Percentiles rank a stretch among this genome's conserved stretches.
These are phyloP conservation scores for Bimastos eiseni DNA, from an alignment of 2,888 invertebrate genomes.

Conservation along the genomic window DNA sequence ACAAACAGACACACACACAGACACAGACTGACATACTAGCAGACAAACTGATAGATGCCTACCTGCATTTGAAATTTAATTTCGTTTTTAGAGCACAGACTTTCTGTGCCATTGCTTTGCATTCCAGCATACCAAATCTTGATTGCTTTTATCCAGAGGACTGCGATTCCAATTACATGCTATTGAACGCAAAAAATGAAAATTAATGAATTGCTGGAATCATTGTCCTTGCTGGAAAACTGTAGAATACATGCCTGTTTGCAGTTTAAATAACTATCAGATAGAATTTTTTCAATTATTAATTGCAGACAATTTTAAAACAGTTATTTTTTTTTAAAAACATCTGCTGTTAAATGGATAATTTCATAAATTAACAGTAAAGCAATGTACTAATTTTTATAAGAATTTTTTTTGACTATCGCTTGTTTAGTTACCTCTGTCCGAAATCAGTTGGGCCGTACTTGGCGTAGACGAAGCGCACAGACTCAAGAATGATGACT, in stretches of 20 bases:
- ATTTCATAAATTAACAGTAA: too few relatives aligned
- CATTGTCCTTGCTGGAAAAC: neutral
- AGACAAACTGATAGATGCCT: too few relatives aligned
- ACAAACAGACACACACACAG: too few relatives aligned
- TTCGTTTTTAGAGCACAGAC: too few relatives aligned
- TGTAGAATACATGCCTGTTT: neutral
- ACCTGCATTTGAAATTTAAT: neutral
- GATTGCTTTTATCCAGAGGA: too few relatives aligned
- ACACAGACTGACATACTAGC: too few relatives aligned
- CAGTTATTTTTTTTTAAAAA: neutral
- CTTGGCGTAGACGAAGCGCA: constrained; percentile 97
- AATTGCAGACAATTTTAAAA: neutral
- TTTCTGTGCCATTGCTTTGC: too few relatives aligned
- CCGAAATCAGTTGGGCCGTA: constrained; percentile 89
- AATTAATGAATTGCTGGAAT: neutral
- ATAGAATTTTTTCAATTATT: neutral
- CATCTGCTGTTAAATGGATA: neutral
- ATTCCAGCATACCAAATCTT: too few relatives aligned
- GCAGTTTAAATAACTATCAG: neutral
- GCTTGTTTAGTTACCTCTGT: constrained; percentile 65
- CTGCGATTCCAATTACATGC: too few relatives aligned
- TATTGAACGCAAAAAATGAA: too few relatives aligned
- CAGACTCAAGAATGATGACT: constrained; percentile 96
- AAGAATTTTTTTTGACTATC: neutral
- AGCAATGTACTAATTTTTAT: neutral